Conservation (phyloP, 2,113 vertebrate species). For the Fregata magnificens region DNA sequence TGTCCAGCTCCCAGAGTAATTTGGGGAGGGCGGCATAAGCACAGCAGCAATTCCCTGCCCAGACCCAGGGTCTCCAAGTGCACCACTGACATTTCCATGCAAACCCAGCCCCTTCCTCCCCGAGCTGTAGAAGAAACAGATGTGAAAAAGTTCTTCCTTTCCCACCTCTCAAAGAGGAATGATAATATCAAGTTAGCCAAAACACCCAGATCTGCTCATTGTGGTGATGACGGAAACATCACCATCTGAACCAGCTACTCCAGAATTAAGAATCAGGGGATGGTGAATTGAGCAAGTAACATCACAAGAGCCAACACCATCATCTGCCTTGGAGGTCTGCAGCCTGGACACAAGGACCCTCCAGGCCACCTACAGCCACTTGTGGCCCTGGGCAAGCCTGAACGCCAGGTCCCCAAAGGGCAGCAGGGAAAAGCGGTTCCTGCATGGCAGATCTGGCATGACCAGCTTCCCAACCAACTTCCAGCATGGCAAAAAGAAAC, state of each 20-base stretch:
- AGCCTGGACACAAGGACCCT: background rate
- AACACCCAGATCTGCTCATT: background rate
- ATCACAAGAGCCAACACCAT: background rate
- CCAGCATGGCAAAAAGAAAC: background rate
- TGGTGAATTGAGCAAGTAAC: background rate
- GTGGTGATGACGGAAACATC: background rate
- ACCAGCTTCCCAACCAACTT: background rate
- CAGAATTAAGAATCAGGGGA: background rate
- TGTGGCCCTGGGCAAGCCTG: background rate
- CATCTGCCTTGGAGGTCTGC: background rate
- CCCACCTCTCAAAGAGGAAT: background rate
- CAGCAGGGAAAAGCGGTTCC: background rate
- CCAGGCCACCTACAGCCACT: background rate
- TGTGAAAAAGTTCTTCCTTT: background rate
- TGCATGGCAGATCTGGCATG: background rate
- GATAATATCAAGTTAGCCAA: background rate
- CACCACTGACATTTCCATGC: accelerated
- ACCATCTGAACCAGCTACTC: background rate
- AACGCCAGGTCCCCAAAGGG: background rate
- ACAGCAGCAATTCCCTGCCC: background rate
- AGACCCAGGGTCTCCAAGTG: background rate
- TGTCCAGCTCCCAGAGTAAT: background rate
- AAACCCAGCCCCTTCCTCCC: background rate
- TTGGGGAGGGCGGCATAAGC: background rate
- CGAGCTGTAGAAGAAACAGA: background rate